phyloP scores from a whole-genome alignment of 2,888 invertebrate genomes.

The Apotomis betuletana region DNA sequence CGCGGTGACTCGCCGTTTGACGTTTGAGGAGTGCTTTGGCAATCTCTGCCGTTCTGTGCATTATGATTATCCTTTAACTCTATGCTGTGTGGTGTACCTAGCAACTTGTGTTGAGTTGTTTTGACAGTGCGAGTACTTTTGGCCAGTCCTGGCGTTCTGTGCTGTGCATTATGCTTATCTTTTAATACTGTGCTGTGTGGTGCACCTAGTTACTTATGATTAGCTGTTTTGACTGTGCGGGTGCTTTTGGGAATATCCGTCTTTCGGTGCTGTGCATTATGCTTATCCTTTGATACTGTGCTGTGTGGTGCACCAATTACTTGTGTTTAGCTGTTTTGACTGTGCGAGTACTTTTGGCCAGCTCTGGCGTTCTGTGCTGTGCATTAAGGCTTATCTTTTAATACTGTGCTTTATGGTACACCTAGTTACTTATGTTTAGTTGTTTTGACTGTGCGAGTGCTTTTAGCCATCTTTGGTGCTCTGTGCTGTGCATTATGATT shows the following conservation, averaged over 20 bases:
- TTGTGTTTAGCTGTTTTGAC: too few species aligned
- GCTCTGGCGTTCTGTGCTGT: too few species aligned
- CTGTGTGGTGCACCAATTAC: too few species aligned
- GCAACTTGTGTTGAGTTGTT: too few species aligned
- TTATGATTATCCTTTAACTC: not conserved
- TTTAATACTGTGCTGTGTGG: too few species aligned
- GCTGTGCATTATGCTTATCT: not conserved
- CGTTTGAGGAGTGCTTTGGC: slow-evolving; percentile 29
- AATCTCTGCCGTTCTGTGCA: slow-evolving; percentile 12
- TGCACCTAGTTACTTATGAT: too few species aligned
- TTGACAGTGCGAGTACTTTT: slow-evolving; percentile 8
- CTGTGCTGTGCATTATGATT: slow-evolving; percentile 5
- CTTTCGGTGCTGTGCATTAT: slow-evolving; percentile 7
- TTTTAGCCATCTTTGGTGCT: slow-evolving; percentile 20
- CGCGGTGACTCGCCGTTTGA: slow-evolving; percentile 37
- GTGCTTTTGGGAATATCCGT: slow-evolving; percentile 23
- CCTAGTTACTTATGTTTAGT: too few species aligned
- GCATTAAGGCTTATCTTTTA: not conserved
- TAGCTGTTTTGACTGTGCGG: not conserved
- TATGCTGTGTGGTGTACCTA: too few species aligned
- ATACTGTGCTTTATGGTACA: too few species aligned
- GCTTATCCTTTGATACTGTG: not conserved
- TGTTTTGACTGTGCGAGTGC: not conserved
- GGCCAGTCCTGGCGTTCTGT: slow-evolving; percentile 14
- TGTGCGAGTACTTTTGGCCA: too few species aligned